Evolutionary conservation across 1,140 invertebrate genomes (phyloP), one percentile per base, ranked within the genome.

Genomic region (Berghia stephanieae): DNA sequence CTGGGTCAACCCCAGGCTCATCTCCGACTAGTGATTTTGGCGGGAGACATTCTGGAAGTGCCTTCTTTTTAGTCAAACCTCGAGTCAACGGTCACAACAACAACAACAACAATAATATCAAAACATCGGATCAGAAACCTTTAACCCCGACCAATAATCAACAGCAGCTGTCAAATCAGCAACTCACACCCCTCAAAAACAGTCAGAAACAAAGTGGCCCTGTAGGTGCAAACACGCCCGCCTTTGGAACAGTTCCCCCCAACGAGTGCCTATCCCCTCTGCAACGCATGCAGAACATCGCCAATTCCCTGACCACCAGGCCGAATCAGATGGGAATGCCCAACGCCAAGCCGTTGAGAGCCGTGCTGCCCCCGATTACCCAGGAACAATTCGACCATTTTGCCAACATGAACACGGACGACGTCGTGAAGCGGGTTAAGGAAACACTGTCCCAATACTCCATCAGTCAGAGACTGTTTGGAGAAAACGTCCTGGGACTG

Each of bases 381-480:
- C 98, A 99, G 87, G 97, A 99, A 86, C 97, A 99, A 87, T 99
- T 99, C 89, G 98, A 99, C 90, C 94, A 96, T 88, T 99, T 98
- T 91, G 96, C 98, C 86, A 97, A 97, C 88, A 92, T 99, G 60
- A 98, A 99, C 87, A 99, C 98, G 0, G 98, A 99, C 91, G 97
- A 99, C 80, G 96, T 99, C 80, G 98, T 99, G 36, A 95, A 97
- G 75, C 79, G 94, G 91, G 93, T 99, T 3, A 99, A 99, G 90
- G 98, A 99, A 89, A 96, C 97, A 80, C 91, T 99, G 55, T 98
- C 95, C 83, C 96, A 99, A 89, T 99, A 98, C 91, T 99, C 97
- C 71, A 99, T 99, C 84, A 99, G 97, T 78, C 98, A 99, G 90
- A 92, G 98, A 78, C 91, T 99, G 63, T 99, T 99, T 88, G 98